These are phyloP conservation scores for Megatriorchis doriae DNA, from an alignment of 2,113 vertebrate genomes.

Conservation along the genomic window DNA sequence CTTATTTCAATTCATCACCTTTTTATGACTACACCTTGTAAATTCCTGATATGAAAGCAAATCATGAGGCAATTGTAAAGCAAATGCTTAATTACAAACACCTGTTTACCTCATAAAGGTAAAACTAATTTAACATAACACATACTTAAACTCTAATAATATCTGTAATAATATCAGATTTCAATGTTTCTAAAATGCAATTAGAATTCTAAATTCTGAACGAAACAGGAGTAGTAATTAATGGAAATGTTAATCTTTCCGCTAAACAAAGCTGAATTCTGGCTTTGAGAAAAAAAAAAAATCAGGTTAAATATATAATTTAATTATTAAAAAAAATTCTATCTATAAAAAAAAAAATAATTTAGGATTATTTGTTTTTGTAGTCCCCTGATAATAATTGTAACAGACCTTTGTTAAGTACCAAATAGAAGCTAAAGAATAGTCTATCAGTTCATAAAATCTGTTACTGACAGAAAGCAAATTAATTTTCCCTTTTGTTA, in stretches of 20 bases:
- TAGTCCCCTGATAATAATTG: not conserved
- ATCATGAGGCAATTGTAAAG: not conserved
- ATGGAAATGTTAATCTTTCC: not conserved
- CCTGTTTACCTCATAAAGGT: not conserved
- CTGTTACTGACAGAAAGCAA: not conserved
- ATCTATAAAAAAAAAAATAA: rapidly evolving
- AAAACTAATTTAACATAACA: not conserved
- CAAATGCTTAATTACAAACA: not conserved
- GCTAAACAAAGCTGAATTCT: not conserved
- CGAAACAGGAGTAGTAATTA: not conserved
- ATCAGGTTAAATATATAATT: not conserved
- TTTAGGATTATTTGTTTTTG: too few relatives aligned
- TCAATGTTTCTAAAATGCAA: not conserved
- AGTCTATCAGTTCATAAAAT: not conserved
- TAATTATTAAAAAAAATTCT: not conserved
- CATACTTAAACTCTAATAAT: not conserved
- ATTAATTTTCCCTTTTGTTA: not conserved
- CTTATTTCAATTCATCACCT: not conserved
- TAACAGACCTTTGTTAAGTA: not conserved
- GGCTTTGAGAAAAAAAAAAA: not conserved
- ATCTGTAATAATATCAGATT: not conserved
- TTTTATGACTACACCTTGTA: not conserved
- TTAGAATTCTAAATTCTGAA: not conserved
- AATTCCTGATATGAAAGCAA: not conserved
- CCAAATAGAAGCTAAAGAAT: not conserved